A percentile compares a stretch with the other conserved stretches of the same genome.
Evolutionary conservation across 2,113 vertebrate species (phyloP).

Genomic region (Pan troglodytes): DNA sequence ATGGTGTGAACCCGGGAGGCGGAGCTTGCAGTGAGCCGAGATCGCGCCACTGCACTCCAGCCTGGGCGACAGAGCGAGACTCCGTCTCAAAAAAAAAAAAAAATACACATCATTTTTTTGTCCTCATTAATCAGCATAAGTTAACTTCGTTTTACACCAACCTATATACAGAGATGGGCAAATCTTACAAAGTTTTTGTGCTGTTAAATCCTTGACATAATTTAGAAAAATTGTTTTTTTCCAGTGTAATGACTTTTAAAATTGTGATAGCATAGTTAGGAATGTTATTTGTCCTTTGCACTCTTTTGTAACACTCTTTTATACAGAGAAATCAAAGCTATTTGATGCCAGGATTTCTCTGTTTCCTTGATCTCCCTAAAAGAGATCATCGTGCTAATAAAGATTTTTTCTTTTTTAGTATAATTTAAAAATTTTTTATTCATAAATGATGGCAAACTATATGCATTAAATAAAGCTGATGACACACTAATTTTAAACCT

Average conservation of each 20-base stretch:
- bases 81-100: neutral
- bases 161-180: neutral
- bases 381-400: neutral
- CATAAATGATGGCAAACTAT: neutral
- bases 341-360: neutral
- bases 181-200: neutral
- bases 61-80: too few species aligned
- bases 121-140: neutral
- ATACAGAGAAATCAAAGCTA: slow-evolving; percentile 32
- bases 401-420: neutral
- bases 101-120: neutral
- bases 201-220: neutral
- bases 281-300: neutral
- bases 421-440: neutral
- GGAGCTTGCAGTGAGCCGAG: too few species aligned
- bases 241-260: neutral
- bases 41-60: too few species aligned
- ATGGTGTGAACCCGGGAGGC: too few species aligned
- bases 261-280: neutral
- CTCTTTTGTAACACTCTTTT: neutral
- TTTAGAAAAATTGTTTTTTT: slow-evolving; percentile 25
- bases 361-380: neutral
- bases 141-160: slow-evolving; percentile 26
- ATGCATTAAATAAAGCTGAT: neutral
- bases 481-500: neutral